Base-by-base conservation (phyloP, 2,797 vertebrate species). In the Acomys russatus region DNA sequence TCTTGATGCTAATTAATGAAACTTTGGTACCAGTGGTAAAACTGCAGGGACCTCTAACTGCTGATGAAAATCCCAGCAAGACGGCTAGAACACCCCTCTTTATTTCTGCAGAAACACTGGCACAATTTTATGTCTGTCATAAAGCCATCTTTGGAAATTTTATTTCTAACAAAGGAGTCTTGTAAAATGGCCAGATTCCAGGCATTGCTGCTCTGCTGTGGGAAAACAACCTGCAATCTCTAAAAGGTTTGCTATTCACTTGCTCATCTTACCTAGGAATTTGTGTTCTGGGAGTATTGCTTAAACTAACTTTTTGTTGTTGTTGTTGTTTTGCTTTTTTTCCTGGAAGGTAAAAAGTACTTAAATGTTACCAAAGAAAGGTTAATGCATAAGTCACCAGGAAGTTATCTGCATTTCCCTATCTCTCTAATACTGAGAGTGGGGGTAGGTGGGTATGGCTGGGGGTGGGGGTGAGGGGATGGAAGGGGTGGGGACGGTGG, bases 1-100 rank as follows among this genome's bases (percentile, higher is more conserved):
- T 97, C 89, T 87, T 95, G 83, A 77, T 93, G 77, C 71, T 96
- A 96, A 94, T 96, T 93, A 90, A 83, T 96, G 78, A 92, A 96
- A 91, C 92, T 96, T 68, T 85, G 38, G 88, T 85, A 78, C 38
- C 78, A 80, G 70, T 15, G 59, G 64, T 92, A 91, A 95, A 94
- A 25, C 89, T 91, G 33, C 90, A 88, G 83, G 68, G 59, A 82
- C 74, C 96, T 92, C 64, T 83, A 92, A 92, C 56, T 96, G 70
- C 93, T 87, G 74, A 91, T 92, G 83, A 92, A 91, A 97, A 91
- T 94, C 51, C 91, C 90, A 95, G 83, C 70, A 96, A 95, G 86
- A 92, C 9, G n/a, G 56, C 90, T 91, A 92, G 96, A 96, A 74
- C 93, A 96, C 91, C 64, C 35, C 30, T 68, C 88, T 91, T 56